Evolutionary conservation across 1,140 invertebrate genomes (phyloP).

Genomic region (Microplitis mediator): DNA sequence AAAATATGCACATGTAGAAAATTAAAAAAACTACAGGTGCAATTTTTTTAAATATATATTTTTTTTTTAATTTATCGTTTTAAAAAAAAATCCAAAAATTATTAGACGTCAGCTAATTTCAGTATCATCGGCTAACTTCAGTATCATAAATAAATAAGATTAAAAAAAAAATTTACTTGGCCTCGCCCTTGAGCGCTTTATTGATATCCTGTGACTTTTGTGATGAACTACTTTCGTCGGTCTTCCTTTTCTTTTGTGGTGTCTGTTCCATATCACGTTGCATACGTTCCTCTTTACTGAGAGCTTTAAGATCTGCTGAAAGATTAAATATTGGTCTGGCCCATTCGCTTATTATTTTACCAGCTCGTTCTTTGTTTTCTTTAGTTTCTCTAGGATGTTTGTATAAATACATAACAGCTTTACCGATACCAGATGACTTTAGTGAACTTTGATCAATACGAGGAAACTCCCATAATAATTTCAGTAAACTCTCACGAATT

Average conservation of each 20-base stretch:
- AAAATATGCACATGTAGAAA: too few relatives aligned
- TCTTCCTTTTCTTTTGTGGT: conserved; percentile 70
- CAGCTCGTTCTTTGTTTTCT: conserved; percentile 88
- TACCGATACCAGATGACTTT: conserved; percentile 94
- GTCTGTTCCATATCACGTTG: conserved; percentile 90
- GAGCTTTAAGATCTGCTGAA: conserved; percentile 92
- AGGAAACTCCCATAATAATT: conserved; percentile 90
- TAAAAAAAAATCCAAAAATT: too few relatives aligned
- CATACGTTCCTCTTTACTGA: conserved; percentile 84
- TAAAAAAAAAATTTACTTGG: conserved; percentile 52
- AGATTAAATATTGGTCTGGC: conserved; percentile 95
- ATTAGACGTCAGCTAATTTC: background rate
- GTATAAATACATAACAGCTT: conserved; percentile 99
- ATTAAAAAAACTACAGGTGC: too few relatives aligned
- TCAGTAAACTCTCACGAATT: conserved; percentile 89
- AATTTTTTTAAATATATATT: too few relatives aligned
- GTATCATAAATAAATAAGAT: background rate
- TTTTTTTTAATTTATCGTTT: too few relatives aligned
- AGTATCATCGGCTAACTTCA: background rate
- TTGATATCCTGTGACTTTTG: conserved; percentile 65
- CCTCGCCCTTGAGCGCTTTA: conserved; percentile 67
- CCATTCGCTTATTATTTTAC: conserved; percentile 95
- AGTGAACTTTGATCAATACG: conserved; percentile 85
- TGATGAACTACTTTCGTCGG: conserved; percentile 55
- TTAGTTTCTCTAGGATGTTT: conserved; percentile 98